Evolutionary conservation across 2,113 vertebrate species (phyloP).

Genomic region (Rattus norvegicus): GRCr8 NC_086019.1:111718501-111719000

Average conservation of each 20-base stretch:
- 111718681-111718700: neutral
- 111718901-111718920: neutral
- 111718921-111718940: neutral
- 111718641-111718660: too few species aligned
- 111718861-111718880: too few species aligned
- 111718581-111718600: fast-evolving
- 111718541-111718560: neutral
- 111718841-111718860: too few species aligned
- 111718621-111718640: neutral
- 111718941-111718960: neutral
- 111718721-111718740: neutral
- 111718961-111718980: too few species aligned
- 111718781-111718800: too few species aligned
- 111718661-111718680: too few species aligned
- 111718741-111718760: too few species aligned
- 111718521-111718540: neutral
- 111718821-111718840: neutral
- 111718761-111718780: too few species aligned
- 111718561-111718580: neutral
- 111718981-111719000: neutral
- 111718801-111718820: too few species aligned
- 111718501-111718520: neutral
- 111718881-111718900: neutral
- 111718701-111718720: neutral
- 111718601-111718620: neutral